Percentiles rank a stretch among this genome's conserved stretches.
Evolutionary conservation across 1,140 invertebrate species (phyloP).

Genomic region (Maconellicoccus hirsutus): DNA sequence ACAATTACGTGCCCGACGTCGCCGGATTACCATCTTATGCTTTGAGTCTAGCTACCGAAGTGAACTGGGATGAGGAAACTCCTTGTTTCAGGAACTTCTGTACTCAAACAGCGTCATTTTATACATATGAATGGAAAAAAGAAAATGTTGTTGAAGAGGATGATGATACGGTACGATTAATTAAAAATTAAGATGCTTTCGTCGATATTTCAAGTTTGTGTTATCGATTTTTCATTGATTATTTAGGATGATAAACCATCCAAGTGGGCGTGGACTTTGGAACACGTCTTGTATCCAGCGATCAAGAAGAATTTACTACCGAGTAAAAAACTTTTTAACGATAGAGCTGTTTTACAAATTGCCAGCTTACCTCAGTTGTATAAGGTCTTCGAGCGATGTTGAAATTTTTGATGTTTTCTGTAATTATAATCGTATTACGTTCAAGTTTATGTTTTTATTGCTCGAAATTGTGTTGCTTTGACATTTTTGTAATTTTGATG

Average conservation of each 20-base stretch:
- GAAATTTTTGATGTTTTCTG: conserved; percentile 31
- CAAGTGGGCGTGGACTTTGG: conserved; percentile 58
- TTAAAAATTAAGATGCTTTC: no score
- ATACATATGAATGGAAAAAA: conserved; percentile 46
- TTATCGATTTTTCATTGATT: not conserved
- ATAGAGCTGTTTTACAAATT: conserved; percentile 65
- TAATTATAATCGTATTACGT: no score
- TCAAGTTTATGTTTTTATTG: no score
- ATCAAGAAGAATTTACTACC: conserved; percentile 70
- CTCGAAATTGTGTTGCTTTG: no score
- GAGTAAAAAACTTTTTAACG: conserved; percentile 55
- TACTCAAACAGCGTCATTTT: conserved; percentile 73
- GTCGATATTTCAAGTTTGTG: not conserved
- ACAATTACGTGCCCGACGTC: conserved; percentile 68
- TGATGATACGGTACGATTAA: conserved; percentile 13
- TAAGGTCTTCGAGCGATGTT: conserved; percentile 94
- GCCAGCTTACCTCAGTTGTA: conserved; percentile 77
- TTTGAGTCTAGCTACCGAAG: conserved; percentile 72
- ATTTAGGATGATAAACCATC: conserved; percentile 27
- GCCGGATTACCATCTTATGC: conserved; percentile 68
- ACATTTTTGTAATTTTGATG: no score
- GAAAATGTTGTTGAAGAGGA: conserved; percentile 31
- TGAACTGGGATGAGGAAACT: conserved; percentile 76
- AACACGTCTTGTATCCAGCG: conserved; percentile 72
- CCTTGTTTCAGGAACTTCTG: conserved; percentile 76